Base-by-base conservation (phyloP, 2,113 vertebrate species). In the Lichenostomus cassidix region DNA sequence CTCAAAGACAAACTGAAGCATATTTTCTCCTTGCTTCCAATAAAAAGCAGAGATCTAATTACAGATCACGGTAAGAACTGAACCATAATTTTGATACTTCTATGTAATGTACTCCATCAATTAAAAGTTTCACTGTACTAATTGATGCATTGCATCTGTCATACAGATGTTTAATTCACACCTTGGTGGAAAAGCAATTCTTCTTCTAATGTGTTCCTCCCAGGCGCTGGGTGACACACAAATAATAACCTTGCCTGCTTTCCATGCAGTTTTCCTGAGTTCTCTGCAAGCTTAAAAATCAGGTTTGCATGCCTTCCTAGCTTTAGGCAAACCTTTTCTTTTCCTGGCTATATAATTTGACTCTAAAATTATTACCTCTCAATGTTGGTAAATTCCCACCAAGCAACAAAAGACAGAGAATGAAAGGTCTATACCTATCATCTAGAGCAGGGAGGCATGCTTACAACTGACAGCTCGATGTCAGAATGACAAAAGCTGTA, bases 201-300 rank as follows among this genome's bases (percentile, higher is more conserved):
- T 71, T 37, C 37, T 65, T 56, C 39, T 81, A 44, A 47, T 1
- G 1, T 69, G 49, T 21, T 55, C 62, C 22, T 67, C 28, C 31
- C 33, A 80, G 52, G 22, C 44, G 31, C 33, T 55, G 59, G 56
- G 50, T 74, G 49, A 42, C 76, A 67, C 41, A 62, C 24, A 47
- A 37, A 15, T 62, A 83, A 76, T 56, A 74, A 73, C 46, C 13
- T 28, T 1, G 1, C 67, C 35, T 58, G 24, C 35, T 27, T 91
- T 79, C 46, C 53, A 18, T 11, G 24, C 3, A 69, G 16, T 50
- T 92, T 69, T 78, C 10, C 39, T 87, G 28, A 9, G 33, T 27
- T 35, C 24, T 77, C 68, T 84, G 63, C 18, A 68, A 63, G 52
- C 85, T 90, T 93, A 90, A 94, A 96, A 95, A 89, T 79, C 58